Evolutionary conservation across 2,888 invertebrate genomes (phyloP), one percentile per base, ranked within the genome.

Genomic region (Tachystola acroxantha): DNA sequence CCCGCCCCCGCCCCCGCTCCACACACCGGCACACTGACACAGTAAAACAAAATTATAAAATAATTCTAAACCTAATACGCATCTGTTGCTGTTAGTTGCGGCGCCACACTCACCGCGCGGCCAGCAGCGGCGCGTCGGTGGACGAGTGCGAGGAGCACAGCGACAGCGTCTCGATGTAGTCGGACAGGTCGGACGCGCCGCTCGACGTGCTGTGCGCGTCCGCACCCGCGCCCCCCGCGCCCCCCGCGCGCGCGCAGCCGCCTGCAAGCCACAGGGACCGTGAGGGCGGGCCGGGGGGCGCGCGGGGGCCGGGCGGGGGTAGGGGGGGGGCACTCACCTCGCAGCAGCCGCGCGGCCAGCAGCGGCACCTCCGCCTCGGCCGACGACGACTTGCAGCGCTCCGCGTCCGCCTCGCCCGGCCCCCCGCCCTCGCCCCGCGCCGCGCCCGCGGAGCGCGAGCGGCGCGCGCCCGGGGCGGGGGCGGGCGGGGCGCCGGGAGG

Each of bases 171-270:
- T 95, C 95, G 57, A 95, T 94, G 69, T 95, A 95, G 79, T 95
- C 95, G 2, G 94, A 94, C 94, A 95, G 94, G 64, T 95, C 95
- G 1, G 94, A 95, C 5, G 94, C 93, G 12, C 94, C 94, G 63
- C 94, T 94, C 62, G 94, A 94, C 7, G 94, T 94, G 57, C 94
- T 94, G 58, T 91, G 90, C 19, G 93, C 91, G 62, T 91, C 92
- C 52, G 88, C 77, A 43, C 7, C 22, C 7, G 77, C 61, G n/a
- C 76, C 82, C 26, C 10, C 26, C n/a, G 2, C 24, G 9, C 5
- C 24, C 2, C n/a, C n/a, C 24, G 9, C 25, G 10, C 25, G 5
- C 25, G 10, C 25, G 5, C 25, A 25, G 2, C 10, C 10, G 10
- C 25, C 25, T 10, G 25, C 4, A 6, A 3, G 10, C 2, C n/a